Evolutionary conservation across 2,888 invertebrate genomes (phyloP), one percentile per base, ranked within the genome.

Genomic region (Drosophila anomalata): DNA sequence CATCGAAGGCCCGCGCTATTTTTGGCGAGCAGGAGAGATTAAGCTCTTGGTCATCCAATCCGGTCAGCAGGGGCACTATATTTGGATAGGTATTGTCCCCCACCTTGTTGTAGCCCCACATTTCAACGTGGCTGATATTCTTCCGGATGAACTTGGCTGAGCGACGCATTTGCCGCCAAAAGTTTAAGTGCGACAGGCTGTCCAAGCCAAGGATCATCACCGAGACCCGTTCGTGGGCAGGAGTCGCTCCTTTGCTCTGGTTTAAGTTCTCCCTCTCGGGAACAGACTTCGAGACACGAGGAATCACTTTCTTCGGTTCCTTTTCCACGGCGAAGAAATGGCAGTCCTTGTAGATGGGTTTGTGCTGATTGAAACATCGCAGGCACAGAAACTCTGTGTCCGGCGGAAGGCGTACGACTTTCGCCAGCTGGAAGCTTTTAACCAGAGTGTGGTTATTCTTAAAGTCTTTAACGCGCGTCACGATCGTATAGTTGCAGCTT

Each of bases 41-140:
- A 48, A 97, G 90, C 83, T 97, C 96, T 0, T 92, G 92, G 29
- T 94, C 94, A 44, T 93, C 94, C 46, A 95, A 89, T 0, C 98
- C 98, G 2, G 95, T 94, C 11, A 98, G 92, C 71, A 97, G 93
- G 0, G 98, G 96, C 7, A 96, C 94, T 65, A 98, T 90, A 91
- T 98, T 98, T 0, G 97, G 97, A 90, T 96, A 98, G 0, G 98
- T 98, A 90, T 98, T 98, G 91, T 98, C 98, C 3, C 95, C 98
- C 8, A 98, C 96, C 93, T 98, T 98, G 89, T 96, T 97, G 91
- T 97, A 98, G 5, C 98, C 98, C 76, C 95, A 91, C 89, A 98
- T 93, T 89, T 97, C 97, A 54, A 96, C 93, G 12, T 93, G 84
- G 5, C 84, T 73, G 0, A 89, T 69, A 12, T 88, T 78, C 14